phyloP scores from a whole-genome alignment of 1,140 invertebrate genomes.

The Epicauta chinensis region DNA sequence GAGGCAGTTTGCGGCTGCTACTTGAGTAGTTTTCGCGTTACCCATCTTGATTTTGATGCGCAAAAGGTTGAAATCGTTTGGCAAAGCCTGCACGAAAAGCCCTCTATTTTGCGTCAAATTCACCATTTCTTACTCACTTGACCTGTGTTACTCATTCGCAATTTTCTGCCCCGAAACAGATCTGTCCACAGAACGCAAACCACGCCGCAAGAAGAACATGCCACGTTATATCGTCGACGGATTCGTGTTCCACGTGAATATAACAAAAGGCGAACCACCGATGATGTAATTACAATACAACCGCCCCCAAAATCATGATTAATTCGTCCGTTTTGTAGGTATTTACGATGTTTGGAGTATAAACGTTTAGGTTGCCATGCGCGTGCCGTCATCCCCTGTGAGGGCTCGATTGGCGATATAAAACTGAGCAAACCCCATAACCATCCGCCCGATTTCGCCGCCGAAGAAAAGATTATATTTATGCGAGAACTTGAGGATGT shows the following conservation, averaged over 20 bases:
- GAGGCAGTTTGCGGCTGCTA: too few relatives aligned
- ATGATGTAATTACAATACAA: slow-evolving; percentile 30
- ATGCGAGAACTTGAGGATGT: slow-evolving; percentile 35
- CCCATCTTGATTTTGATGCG: too few relatives aligned
- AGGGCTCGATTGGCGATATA: slow-evolving; percentile 35
- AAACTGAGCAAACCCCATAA: slow-evolving; percentile 37
- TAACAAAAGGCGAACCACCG: slow-evolving; percentile 35
- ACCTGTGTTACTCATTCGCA: too few relatives aligned
- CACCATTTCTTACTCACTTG: too few relatives aligned
- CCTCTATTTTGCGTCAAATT: too few relatives aligned
- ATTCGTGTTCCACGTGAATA: slow-evolving; percentile 39
- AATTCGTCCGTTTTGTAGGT: slow-evolving; percentile 6
- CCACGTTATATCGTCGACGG: slow-evolving; percentile 38
- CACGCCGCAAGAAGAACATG: slow-evolving; percentile 34
- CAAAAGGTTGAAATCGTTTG: too few relatives aligned
- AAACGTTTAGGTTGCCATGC: slow-evolving; percentile 36
- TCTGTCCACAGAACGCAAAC: background rate
- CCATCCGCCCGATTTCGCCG: slow-evolving; percentile 36
- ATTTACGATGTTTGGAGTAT: slow-evolving; percentile 34
- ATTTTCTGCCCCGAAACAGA: too few relatives aligned
- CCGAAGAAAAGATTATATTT: slow-evolving; percentile 38
- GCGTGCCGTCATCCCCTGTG: slow-evolving; percentile 32
- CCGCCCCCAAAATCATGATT: background rate
- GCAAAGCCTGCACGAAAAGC: too few relatives aligned
- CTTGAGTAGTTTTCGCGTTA: too few relatives aligned